Conservation (phyloP, 2,797 vertebrate genomes). For the Chelmon rostratus region DNA sequence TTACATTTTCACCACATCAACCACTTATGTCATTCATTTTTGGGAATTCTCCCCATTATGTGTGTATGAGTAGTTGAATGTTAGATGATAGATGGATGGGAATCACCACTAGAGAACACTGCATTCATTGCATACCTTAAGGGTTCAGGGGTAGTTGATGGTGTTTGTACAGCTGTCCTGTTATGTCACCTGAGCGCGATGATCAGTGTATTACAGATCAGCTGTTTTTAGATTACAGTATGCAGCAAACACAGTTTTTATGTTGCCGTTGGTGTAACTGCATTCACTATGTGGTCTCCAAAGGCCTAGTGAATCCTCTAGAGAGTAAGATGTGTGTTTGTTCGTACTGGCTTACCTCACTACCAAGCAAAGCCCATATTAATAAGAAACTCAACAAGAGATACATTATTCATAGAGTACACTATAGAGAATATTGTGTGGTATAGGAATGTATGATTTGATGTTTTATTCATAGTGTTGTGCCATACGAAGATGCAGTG, state of each 20-base stretch:
- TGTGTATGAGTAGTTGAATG: not conserved
- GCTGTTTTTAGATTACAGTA: conserved; percentile 44
- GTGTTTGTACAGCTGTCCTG: conserved; percentile 36
- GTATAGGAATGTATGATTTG: conserved; percentile 71
- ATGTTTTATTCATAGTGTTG: conserved; percentile 81
- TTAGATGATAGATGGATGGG: not conserved
- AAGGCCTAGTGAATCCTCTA: conserved; percentile 26
- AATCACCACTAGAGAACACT: conserved; percentile 13
- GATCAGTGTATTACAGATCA: conserved; percentile 28
- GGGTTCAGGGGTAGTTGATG: not conserved
- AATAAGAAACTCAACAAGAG: conserved; percentile 62
- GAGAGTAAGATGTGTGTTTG: conserved; percentile 56
- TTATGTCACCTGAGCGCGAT: conserved; percentile 11
- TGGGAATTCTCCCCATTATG: not conserved
- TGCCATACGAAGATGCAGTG: conserved; percentile 66
- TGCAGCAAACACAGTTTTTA: conserved; percentile 26
- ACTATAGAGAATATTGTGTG: conserved; percentile 72
- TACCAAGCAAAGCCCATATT: conserved; percentile 58
- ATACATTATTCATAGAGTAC: conserved; percentile 77
- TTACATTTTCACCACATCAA: not conserved
- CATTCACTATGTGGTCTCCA: conserved; percentile 37
- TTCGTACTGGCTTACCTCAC: conserved; percentile 66
- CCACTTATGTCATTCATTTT: not conserved
- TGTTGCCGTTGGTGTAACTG: conserved; percentile 19
- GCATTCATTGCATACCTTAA: not conserved